A percentile compares a stretch with the other conserved stretches of the same genome.
These are phyloP conservation scores for Zapus hudsonius DNA, from an alignment of 2,113 vertebrate genomes.

Conservation along the genomic window DNA sequence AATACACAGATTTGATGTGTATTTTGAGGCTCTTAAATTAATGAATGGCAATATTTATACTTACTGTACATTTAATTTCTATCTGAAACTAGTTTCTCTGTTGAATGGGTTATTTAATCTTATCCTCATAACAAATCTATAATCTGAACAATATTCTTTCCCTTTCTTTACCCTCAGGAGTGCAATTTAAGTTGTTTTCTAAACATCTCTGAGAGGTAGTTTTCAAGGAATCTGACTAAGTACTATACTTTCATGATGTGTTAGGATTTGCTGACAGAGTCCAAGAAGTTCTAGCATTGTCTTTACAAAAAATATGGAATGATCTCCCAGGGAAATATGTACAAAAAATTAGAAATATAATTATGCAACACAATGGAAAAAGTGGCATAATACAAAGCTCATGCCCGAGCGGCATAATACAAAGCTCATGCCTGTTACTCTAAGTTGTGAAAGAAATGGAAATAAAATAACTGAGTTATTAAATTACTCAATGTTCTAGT, in stretches of 20 bases:
- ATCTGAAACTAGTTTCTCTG: background rate
- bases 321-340: background rate
- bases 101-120: background rate
- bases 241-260: background rate
- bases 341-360: background rate
- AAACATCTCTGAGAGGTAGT: background rate
- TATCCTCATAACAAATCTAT: background rate
- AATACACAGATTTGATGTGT: background rate
- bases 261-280: background rate
- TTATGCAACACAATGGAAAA: background rate
- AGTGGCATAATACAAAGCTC: background rate
- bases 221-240: constrained; percentile 3
- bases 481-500: background rate
- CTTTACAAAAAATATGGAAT: background rate
- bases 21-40: background rate
- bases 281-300: background rate
- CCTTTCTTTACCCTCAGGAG: background rate
- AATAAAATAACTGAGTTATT: background rate
- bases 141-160: background rate
- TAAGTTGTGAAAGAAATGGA: background rate
- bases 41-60: background rate
- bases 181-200: background rate
- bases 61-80: constrained; percentile 25
- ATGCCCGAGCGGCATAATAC: background rate
- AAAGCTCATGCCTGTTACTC: background rate